Evolutionary conservation across 2,797 vertebrate genomes (phyloP), one percentile per base, ranked within the genome.

Genomic region (Pogonophryne albipinna): DNA sequence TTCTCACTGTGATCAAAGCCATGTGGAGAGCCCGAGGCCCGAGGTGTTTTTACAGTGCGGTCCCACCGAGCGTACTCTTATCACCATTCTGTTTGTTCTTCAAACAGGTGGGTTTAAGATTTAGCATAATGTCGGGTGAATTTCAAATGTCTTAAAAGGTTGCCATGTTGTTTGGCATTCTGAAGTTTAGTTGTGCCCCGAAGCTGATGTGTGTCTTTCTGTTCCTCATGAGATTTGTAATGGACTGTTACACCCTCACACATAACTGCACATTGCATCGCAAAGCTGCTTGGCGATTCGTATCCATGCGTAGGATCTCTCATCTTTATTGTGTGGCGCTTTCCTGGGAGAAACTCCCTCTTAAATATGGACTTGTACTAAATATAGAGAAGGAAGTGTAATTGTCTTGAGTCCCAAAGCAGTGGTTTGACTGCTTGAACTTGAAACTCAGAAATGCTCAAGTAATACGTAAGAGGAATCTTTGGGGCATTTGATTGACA

Each of bases 1-100:
- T 91, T 90, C 84, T 76, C 46, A 83, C 65, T 81, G 79, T 72
- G 86, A 88, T 87, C 86, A 88, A 86, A 89, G 79, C 69, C 66
- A 53, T 71, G 60, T 20, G 50, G 60, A 83, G 73, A 75, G 57
- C 84, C 74, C 0, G 2, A 14, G 73, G 64, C 31, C 34, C 49
- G 61, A 74, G 80, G 67, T 67, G 74, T 70, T 85, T 38, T 77
- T 60, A 74, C 66, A 14, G 58, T 59, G 47, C 45, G 1, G 55
- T 61, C 63, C 53, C 62, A 77, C 53, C 38, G 41, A 55, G 46
- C 3, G 8, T 16, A 44, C 66, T 76, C 31, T 44, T 71, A 71
- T 80, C 51, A 47, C 27, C 8, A 3, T 4, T 59, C 42, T 74
- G 66, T 75, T 86, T 88, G 64, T 66, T 84, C 61, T 66, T 61